Conservation (phyloP, 2,888 invertebrate species). For the Pristionchus arcanus region DNA sequence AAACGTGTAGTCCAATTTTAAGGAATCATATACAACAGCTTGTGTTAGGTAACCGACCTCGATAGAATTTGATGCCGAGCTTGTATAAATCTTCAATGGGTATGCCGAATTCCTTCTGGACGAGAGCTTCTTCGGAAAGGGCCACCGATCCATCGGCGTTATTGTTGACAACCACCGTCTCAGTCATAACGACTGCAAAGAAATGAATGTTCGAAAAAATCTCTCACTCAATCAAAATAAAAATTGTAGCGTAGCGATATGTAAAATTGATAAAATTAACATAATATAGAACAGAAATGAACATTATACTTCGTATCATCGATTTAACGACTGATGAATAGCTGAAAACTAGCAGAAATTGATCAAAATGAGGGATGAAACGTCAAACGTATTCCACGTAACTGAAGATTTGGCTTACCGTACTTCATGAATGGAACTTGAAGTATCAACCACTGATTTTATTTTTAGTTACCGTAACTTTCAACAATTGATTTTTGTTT, state of each 20-base stretch:
- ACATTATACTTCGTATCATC: not conserved
- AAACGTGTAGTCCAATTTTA: not conserved
- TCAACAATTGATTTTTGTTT: not conserved
- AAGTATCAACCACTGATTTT: not conserved
- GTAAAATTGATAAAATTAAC: not conserved
- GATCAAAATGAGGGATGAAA: not conserved
- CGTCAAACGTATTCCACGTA: constrained; percentile 7
- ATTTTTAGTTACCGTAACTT: not conserved
- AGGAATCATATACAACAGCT: no score
- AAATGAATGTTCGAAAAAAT: no score
- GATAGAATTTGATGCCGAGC: constrained; percentile 92
- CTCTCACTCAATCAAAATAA: not conserved
- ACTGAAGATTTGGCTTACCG: constrained; percentile 9
- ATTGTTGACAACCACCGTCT: constrained; percentile 23
- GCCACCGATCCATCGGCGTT: constrained; percentile 57
- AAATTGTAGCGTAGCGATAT: not conserved
- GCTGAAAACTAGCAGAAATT: not conserved
- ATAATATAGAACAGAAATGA: not conserved
- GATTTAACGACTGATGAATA: not conserved
- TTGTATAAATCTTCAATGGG: constrained; percentile 88
- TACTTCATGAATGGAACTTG: not conserved
- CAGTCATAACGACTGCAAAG: constrained; percentile 30
- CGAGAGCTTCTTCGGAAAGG: constrained; percentile 66
- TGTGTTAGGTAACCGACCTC: constrained; percentile 85
- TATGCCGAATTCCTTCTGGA: constrained; percentile 80